Evolutionary conservation across 2,888 invertebrate species (phyloP).

Genomic region (Frankliniella fusca): DNA sequence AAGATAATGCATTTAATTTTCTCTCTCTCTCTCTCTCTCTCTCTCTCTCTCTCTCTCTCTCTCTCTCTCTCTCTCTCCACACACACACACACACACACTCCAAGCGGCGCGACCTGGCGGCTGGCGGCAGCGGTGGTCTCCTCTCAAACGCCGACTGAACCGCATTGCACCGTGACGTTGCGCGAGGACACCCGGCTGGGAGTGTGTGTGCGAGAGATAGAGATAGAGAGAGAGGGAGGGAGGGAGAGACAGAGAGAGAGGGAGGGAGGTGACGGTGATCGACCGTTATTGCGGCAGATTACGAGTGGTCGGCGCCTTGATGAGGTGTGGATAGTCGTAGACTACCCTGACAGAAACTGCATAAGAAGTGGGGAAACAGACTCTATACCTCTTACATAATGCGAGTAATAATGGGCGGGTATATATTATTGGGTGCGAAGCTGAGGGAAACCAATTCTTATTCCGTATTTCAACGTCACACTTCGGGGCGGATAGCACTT

Average conservation of each 20-base stretch:
- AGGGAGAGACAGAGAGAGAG: constrained; percentile 35
- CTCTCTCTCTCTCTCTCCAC: constrained; percentile 23
- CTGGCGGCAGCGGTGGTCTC: no score
- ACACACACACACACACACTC: neutral
- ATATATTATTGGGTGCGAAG: no score
- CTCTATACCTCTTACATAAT: no score
- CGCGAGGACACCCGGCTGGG: neutral
- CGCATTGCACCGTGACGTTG: no score
- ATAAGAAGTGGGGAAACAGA: no score
- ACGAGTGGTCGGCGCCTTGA: constrained; percentile 25
- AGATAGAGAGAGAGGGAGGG: constrained; percentile 30
- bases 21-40: constrained; percentile 35
- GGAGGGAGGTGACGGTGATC: constrained; percentile 38
- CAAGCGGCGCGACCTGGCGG: no score
- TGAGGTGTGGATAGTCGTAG: no score
- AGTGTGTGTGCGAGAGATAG: constrained; percentile 22
- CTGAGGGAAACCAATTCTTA: no score
- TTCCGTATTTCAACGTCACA: no score
- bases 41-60: constrained; percentile 31
- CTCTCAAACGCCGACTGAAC: neutral
- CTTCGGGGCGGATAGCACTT: no score
- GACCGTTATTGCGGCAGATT: constrained; percentile 36
- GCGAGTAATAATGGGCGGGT: no score
- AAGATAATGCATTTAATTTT: neutral
- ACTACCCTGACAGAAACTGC: no score